Evolutionary conservation across 1,140 invertebrate genomes (phyloP), one percentile per base, ranked within the genome.

Genomic region (Phenacoccus solenopsis): DNA sequence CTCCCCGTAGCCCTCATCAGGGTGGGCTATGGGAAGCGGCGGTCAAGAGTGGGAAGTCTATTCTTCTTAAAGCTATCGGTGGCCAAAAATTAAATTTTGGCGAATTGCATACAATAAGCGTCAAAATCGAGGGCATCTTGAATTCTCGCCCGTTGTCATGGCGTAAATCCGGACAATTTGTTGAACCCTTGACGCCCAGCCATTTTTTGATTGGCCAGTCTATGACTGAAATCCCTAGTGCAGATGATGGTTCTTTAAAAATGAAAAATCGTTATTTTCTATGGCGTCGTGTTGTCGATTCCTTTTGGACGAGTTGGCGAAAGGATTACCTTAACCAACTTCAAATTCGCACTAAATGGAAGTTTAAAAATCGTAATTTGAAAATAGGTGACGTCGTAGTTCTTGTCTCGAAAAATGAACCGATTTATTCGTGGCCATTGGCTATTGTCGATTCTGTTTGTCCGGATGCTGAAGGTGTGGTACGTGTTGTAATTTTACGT

Each of bases 71-170:
- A 0, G 30, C 30, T 1, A 61, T 32, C 27, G 28, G 28, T 4
- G 16, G 22, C 1, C 69, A 61, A 0, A 28, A 7, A 3, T 69
- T 61, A 5, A 32, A 24, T 0, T 5, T 70, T 0, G 74, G 75
- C 67, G 74, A 78, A 69, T 71, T 78, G 9, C 22, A 69, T 9
- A 76, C 76, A 9, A 38, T 77, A 10, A 25, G 77, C 21, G 68
- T 32, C 28, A 71, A 77, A 72, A 73, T 78, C 7, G 77, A 79
- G 72, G 76, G 75, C 1, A 73, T 72, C 35, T 70, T 79, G n/a
- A 79, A 79, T 70, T 78, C 75, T 4, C 69, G 77, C 9, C 77
- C 77, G 1, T 56, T 78, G 13, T 1, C 49, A 0, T 27, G 25
- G 1, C 1, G 5, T 5, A 68, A 21, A 0, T 25, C 16, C 0